phyloP scores from a whole-genome alignment of 2,888 invertebrate species.

The Mythimna lalbum region DNA sequence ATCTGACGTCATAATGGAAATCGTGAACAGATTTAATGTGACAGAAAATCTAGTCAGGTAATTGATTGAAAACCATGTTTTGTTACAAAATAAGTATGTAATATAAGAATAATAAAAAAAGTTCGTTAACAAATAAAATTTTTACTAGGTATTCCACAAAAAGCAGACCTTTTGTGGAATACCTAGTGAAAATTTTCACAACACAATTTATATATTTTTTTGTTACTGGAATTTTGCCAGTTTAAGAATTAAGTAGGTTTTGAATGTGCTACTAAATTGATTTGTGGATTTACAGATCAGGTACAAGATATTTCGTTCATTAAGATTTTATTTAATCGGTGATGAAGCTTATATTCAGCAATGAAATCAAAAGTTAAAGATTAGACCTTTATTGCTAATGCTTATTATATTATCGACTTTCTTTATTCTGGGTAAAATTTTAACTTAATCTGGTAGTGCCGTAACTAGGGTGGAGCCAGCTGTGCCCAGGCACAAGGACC shows the following conservation, averaged over 20 bases:
- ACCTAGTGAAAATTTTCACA: constrained; percentile 19
- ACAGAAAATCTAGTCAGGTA: constrained; percentile 89
- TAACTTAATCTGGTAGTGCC: too few species aligned
- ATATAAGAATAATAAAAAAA: too few species aligned
- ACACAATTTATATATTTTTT: constrained; percentile 21
- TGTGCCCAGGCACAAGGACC: too few species aligned
- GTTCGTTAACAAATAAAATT: too few species aligned
- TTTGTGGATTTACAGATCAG: neutral
- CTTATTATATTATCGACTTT: too few species aligned
- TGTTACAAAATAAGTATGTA: too few species aligned
- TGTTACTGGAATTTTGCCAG: constrained; percentile 32
- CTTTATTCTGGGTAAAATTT: too few species aligned
- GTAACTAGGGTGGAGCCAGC: too few species aligned
- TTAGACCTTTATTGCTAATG: neutral
- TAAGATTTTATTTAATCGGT: too few species aligned
- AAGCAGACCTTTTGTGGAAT: constrained; percentile 8
- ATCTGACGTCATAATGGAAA: constrained; percentile 89
- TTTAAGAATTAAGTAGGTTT: constrained; percentile 9
- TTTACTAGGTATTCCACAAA: too few species aligned
- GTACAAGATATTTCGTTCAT: too few species aligned
- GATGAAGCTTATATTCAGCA: too few species aligned
- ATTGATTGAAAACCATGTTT: constrained; percentile 46
- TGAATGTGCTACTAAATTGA: constrained; percentile 12
- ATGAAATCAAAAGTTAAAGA: neutral
- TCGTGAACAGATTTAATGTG: constrained; percentile 86